Conservation (phyloP, 2,888 invertebrate species). For the Drosophila aldrichi region DNA sequence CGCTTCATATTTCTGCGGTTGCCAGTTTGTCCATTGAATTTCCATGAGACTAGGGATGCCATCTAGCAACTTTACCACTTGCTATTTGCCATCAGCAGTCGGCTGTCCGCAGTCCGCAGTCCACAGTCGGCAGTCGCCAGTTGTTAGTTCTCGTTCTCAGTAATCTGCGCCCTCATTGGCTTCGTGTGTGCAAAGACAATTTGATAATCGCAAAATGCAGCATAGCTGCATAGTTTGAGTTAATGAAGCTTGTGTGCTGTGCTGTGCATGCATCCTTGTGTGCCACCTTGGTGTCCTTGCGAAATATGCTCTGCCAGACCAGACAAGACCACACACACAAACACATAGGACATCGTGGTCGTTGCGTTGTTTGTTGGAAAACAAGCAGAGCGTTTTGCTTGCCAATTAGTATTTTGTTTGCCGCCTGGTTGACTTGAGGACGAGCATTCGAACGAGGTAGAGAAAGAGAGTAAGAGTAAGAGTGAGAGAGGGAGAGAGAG, state of each 20-base stretch:
- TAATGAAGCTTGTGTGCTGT: constrained; percentile 76
- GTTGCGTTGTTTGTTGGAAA: constrained; percentile 69
- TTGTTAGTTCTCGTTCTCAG: constrained; percentile 16
- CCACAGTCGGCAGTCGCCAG: constrained; percentile 22
- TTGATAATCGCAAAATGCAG: constrained; percentile 79
- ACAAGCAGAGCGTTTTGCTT: constrained; percentile 79
- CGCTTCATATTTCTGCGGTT: constrained; percentile 77
- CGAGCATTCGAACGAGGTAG: constrained; percentile 1
- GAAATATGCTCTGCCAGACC: constrained; percentile 15
- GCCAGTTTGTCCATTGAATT: constrained; percentile 46
- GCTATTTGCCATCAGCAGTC: constrained; percentile 61
- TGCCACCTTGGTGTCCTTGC: constrained; percentile 40
- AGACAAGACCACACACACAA: constrained; percentile 19
- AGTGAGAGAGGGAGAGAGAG: not conserved
- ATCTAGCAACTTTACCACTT: constrained; percentile 53
- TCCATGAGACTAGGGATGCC: constrained; percentile 3
- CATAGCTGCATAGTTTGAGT: constrained; percentile 80
- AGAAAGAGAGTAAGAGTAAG: not conserved
- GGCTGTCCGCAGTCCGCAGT: constrained; percentile 24
- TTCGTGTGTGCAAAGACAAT: constrained; percentile 76
- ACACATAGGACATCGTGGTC: constrained; percentile 16
- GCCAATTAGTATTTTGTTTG: constrained; percentile 79
- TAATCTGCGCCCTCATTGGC: constrained; percentile 52
- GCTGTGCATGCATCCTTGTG: constrained; percentile 39
- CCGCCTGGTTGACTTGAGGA: constrained; percentile 50